phyloP scores from a whole-genome alignment of 2,113 vertebrate genomes.

The Sporophila hypoxantha region DNA sequence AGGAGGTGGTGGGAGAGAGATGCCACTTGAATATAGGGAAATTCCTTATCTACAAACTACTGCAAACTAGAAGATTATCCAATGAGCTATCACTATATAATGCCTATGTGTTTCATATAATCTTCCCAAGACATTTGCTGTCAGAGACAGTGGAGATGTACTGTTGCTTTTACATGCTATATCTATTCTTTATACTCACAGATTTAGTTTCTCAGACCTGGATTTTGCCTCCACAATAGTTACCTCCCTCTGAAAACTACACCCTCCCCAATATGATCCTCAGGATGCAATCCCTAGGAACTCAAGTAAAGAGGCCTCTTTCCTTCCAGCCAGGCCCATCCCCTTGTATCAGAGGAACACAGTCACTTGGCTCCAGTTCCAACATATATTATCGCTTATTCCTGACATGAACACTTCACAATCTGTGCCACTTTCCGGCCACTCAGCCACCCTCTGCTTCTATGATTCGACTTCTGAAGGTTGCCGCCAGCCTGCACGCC shows the following conservation, averaged over 20 bases:
- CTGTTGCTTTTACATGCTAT: not conserved
- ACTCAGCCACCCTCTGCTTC: slow-evolving; percentile 8
- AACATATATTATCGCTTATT: not conserved
- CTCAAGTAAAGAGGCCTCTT: not conserved
- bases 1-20: not conserved
- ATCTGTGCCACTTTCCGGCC: slow-evolving; percentile 9
- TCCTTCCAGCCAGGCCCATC: not conserved
- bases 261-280: not conserved
- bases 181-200: not conserved
- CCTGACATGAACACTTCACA: not conserved
- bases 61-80: not conserved
- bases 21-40: not conserved
- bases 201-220: not conserved
- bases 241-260: not conserved
- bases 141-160: not conserved
- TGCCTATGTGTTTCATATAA: not conserved
- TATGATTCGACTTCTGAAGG: slow-evolving; percentile 20
- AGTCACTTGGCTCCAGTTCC: slow-evolving; percentile 22
- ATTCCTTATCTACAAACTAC: not conserved
- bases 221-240: not conserved
- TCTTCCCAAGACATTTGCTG: not conserved
- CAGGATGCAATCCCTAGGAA: not conserved
- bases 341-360: slow-evolving; percentile 1
- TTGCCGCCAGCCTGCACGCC: not conserved
- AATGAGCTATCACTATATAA: not conserved